phyloP scores from a whole-genome alignment of 2,888 invertebrate species.

The Tenthredo distinguenda region DNA sequence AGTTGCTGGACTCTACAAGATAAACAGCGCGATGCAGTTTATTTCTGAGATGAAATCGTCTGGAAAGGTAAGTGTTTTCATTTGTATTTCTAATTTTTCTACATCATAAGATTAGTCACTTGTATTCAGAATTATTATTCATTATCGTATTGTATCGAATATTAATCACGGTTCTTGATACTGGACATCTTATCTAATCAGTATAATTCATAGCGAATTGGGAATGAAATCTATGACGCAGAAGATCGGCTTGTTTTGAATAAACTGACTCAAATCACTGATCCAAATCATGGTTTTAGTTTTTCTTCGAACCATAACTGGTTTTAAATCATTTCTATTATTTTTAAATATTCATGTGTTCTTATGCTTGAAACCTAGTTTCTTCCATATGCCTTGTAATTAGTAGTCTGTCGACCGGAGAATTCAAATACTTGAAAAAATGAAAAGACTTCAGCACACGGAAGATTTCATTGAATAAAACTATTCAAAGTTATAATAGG shows the following conservation, averaged over 20 bases:
- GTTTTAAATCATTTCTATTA: neutral
- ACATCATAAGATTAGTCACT: neutral
- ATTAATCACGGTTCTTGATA: neutral
- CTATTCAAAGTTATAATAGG: neutral
- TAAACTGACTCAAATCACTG: neutral
- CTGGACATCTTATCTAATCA: neutral
- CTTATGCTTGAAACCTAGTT: neutral
- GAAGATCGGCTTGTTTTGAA: neutral
- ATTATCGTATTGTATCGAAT: neutral
- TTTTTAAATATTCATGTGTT: neutral
- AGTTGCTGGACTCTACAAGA: slow-evolving; percentile 80
- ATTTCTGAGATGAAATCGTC: slow-evolving; percentile 81
- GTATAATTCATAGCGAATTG: neutral
- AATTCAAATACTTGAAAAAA: neutral
- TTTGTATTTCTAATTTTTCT: neutral
- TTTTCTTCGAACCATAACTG: neutral
- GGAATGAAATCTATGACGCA: neutral
- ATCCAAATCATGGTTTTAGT: neutral
- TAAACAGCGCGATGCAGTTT: slow-evolving; percentile 82
- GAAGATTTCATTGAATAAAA: neutral
- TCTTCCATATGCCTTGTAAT: neutral
- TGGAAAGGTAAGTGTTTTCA: slow-evolving; percentile 80
- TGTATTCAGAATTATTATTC: neutral
- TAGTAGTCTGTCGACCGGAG: neutral
- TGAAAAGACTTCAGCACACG: neutral